Conservation (phyloP, 2,888 invertebrate species). For the Dryobota labecula region DNA sequence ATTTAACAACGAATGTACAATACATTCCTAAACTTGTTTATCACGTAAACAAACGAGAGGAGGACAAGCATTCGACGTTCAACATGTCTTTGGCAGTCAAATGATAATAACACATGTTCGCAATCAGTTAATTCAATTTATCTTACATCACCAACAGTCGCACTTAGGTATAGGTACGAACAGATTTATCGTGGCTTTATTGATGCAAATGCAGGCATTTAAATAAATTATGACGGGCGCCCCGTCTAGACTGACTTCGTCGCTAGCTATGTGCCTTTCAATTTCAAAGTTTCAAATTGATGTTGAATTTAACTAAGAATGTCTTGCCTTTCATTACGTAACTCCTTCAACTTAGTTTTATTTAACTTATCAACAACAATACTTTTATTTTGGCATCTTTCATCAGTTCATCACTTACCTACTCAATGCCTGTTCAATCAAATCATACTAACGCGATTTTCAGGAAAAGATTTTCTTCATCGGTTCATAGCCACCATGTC, state of each 20-base stretch:
- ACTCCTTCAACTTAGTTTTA: neutral
- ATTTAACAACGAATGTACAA: neutral
- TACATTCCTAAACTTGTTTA: conserved; percentile 26
- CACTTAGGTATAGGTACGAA: conserved; percentile 26
- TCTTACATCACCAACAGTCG: conserved; percentile 20
- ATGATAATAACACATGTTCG: conserved; percentile 51
- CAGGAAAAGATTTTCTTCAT: neutral
- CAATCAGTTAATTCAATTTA: conserved; percentile 56
- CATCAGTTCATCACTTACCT: neutral
- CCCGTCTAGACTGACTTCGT: conserved; percentile 54
- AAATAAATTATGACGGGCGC: conserved; percentile 62
- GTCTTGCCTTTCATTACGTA: neutral
- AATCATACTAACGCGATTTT: neutral
- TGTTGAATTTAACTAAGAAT: conserved; percentile 28
- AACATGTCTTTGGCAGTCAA: conserved; percentile 52
- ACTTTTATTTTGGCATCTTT: neutral
- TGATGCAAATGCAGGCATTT: conserved; percentile 60
- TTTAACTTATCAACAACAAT: neutral
- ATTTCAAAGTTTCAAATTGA: conserved; percentile 36
- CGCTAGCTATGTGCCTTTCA: conserved; percentile 38
- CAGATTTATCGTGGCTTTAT: conserved; percentile 55
- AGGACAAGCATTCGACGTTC: conserved; percentile 33
- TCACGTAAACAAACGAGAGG: conserved; percentile 31
- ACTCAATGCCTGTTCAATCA: neutral
- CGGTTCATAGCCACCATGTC: neutral